Evolutionary conservation across 2,113 vertebrate genomes (phyloP).

Genomic region (Phalacrocorax pelagicus): DNA sequence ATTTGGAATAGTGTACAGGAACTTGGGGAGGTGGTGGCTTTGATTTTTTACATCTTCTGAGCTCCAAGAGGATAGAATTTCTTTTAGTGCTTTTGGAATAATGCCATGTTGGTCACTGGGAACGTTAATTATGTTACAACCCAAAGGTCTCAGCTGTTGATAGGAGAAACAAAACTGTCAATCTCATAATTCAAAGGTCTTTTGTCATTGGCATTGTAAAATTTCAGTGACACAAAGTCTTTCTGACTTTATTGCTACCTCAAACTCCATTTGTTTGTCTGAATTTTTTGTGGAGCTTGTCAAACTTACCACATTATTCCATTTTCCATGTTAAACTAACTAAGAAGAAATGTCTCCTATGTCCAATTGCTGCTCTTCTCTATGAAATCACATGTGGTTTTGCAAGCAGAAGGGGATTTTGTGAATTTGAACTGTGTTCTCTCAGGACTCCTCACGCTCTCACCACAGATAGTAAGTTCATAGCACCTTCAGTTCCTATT

Average conservation of each 20-base stretch:
- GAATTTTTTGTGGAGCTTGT: not conserved
- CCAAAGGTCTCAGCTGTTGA: conserved; percentile 85
- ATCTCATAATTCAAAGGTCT: not conserved
- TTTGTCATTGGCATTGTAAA: not conserved
- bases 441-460: not conserved
- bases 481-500: not conserved
- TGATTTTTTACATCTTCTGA: conserved; percentile 77
- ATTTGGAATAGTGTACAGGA: conserved; percentile 94
- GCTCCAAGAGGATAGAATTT: conserved; percentile 84
- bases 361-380: not conserved
- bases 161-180: not conserved
- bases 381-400: not conserved
- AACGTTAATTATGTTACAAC: conserved; percentile 88
- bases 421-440: not conserved
- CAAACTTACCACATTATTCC: not conserved
- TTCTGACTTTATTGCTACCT: not conserved
- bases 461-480: not conserved
- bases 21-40: conserved; percentile 74
- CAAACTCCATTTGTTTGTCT: not conserved
- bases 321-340: not conserved
- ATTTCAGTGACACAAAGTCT: not conserved
- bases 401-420: not conserved
- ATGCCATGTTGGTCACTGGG: conserved; percentile 89
- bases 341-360: not conserved
- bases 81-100: conserved; percentile 82